Percentiles rank a stretch among this genome's conserved stretches.
Conservation (phyloP, 2,113 vertebrate genomes). For the Hippotragus niger region DNA sequence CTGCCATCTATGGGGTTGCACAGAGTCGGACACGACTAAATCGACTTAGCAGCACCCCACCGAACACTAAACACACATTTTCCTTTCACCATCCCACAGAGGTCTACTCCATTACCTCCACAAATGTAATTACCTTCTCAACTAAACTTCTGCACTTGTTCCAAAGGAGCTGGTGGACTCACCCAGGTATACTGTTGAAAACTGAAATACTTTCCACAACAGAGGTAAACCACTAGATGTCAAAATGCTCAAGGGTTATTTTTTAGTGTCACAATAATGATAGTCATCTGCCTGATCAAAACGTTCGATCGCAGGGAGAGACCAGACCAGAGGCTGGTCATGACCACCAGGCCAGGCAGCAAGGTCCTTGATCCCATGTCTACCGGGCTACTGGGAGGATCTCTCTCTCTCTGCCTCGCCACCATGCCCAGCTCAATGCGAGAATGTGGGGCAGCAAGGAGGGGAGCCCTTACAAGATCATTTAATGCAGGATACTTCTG, state of each 20-base stretch:
- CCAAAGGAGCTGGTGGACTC: background rate
- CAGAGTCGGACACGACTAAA: no score
- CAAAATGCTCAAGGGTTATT: background rate
- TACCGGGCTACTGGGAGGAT: background rate
- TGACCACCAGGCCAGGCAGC: background rate
- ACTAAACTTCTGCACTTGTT: background rate
- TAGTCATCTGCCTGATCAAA: background rate
- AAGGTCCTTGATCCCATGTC: background rate
- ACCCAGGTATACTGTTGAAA: background rate
- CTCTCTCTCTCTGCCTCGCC: background rate
- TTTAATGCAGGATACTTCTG: background rate
- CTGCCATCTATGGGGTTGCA: no score
- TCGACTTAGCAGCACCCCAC: background rate
- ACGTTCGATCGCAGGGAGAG: accelerated
- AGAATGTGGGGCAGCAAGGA: no score
- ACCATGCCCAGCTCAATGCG: background rate
- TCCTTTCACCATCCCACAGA: background rate
- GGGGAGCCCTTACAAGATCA: background rate
- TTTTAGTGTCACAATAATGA: background rate
- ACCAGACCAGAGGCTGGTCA: background rate
- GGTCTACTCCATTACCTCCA: background rate
- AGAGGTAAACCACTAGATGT: background rate
- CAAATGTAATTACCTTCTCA: background rate
- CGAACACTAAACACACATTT: background rate
- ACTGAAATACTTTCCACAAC: background rate